phyloP scores from a whole-genome alignment of 2,113 vertebrate species.

The Eolophus roseicapilla region DNA sequence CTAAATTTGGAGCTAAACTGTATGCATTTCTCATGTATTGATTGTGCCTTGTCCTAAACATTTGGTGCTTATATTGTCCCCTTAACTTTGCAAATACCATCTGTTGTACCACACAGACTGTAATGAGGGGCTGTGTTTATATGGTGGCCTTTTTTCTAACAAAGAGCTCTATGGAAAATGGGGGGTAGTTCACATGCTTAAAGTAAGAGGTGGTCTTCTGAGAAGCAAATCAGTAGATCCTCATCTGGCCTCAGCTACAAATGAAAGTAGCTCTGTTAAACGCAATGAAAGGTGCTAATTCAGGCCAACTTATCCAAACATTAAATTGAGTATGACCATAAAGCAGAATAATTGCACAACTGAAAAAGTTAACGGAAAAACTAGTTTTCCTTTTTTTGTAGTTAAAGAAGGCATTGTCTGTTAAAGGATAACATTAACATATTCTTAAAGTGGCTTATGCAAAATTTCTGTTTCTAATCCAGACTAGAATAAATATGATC shows the following conservation, averaged over 20 bases:
- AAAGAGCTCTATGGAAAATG: background rate
- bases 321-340: background rate
- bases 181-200: fast-evolving
- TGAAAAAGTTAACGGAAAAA: background rate
- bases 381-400: background rate
- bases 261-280: background rate
- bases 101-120: background rate
- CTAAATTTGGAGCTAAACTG: background rate
- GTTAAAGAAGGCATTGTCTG: background rate
- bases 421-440: background rate
- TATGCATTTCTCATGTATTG: background rate
- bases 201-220: background rate
- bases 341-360: background rate
- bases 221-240: background rate
- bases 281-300: background rate
- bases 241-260: background rate
- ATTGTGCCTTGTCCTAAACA: background rate
- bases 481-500: background rate
- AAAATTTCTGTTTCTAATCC: background rate
- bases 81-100: background rate
- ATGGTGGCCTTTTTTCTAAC: background rate
- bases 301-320: background rate
- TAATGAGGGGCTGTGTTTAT: background rate
- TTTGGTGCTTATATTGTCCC: background rate
- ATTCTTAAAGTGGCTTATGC: background rate